Evolutionary conservation across 2,113 vertebrate species (phyloP).

Genomic region (Poicephalus meyeri): DNA sequence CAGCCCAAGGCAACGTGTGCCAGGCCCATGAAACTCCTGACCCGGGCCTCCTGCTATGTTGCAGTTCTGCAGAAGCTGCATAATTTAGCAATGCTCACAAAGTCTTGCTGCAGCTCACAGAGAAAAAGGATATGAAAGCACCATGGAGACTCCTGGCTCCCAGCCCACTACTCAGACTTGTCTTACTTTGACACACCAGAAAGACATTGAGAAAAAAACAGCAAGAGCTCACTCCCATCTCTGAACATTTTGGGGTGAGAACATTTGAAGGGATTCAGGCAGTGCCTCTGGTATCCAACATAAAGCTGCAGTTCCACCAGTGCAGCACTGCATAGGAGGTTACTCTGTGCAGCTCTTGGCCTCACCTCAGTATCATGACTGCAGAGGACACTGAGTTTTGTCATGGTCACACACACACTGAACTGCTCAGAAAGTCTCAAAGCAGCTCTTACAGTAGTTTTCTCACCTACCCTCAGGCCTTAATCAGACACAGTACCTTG

Average conservation of each 20-base stretch:
- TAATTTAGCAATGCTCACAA: not conserved
- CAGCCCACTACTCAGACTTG: not conserved
- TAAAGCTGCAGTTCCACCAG: not conserved
- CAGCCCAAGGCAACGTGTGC: fast-evolving
- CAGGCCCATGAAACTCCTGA: not conserved
- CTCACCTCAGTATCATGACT: not conserved
- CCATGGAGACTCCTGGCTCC: not conserved
- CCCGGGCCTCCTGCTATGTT: not conserved
- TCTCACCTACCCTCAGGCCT: not conserved
- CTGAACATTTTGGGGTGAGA: not conserved
- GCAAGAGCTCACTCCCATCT: not conserved
- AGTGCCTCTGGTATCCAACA: not conserved
- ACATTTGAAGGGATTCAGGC: not conserved
- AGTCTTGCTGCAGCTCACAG: not conserved
- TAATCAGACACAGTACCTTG: conserved; percentile 77
- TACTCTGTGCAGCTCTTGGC: not conserved
- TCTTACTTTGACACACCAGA: not conserved
- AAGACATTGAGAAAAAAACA: not conserved
- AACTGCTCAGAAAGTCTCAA: not conserved
- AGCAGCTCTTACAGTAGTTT: not conserved
- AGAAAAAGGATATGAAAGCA: not conserved
- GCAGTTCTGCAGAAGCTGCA: not conserved
- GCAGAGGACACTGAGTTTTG: not conserved
- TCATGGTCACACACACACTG: not conserved
- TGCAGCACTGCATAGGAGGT: not conserved